Percentiles rank a stretch among this genome's conserved stretches.
Conservation (phyloP, 2,113 vertebrate species). For the Salvelinus sp. region DNA sequence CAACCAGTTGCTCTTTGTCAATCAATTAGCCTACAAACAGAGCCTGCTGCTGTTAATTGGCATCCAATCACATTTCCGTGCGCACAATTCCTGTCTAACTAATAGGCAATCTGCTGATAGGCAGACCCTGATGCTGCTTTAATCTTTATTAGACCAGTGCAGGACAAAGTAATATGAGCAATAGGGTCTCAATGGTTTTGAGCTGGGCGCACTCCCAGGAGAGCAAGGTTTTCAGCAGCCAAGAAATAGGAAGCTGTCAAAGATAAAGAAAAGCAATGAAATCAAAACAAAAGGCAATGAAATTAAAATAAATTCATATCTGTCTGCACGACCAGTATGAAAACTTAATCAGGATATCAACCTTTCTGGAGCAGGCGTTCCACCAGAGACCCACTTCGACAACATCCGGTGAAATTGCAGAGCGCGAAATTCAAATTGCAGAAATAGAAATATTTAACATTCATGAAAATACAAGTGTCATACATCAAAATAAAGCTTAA, state of each 20-base stretch:
- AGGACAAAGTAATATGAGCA: constrained; percentile 20
- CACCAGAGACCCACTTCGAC: too few relatives aligned
- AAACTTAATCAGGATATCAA: constrained; percentile 5
- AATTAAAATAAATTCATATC: constrained; percentile 26
- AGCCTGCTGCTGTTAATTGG: neutral
- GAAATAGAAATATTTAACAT: too few relatives aligned
- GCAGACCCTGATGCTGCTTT: constrained; percentile 16
- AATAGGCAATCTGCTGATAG: constrained; percentile 30
- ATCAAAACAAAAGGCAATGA: constrained; percentile 38
- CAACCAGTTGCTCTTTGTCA: too few relatives aligned
- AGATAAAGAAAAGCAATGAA: neutral
- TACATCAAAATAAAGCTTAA: too few relatives aligned
- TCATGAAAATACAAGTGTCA: too few relatives aligned
- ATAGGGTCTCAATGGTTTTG: constrained; percentile 4
- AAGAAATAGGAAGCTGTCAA: constrained; percentile 25
- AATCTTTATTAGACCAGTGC: constrained; percentile 22
- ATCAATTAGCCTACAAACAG: too few relatives aligned
- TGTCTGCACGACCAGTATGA: constrained; percentile 4
- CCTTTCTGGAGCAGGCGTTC: too few relatives aligned
- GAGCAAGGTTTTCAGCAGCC: neutral
- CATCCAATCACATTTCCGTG: constrained; percentile 33
- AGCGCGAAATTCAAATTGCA: too few relatives aligned
- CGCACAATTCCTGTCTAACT: constrained; percentile 39
- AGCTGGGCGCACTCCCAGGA: constrained; percentile 1
- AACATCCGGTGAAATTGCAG: too few relatives aligned